phyloP scores from a whole-genome alignment of 2,113 vertebrate genomes.

The Leptodactylus fuscus region DNA sequence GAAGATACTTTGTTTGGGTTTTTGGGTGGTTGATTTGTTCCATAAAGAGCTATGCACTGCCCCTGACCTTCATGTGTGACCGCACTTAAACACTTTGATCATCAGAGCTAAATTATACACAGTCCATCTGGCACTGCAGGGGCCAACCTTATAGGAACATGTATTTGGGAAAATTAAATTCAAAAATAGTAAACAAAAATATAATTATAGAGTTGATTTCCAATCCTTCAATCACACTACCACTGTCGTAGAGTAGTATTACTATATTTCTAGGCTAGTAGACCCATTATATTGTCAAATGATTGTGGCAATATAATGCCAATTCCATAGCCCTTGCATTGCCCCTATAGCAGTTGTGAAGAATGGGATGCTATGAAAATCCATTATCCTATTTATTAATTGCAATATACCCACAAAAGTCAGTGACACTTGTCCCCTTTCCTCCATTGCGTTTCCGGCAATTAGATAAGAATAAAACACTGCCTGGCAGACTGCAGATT shows the following conservation, averaged over 20 bases:
- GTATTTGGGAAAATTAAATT: background rate
- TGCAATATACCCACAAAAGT: background rate
- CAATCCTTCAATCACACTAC: no score
- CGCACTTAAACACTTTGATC: conserved; percentile 6
- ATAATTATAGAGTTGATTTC: no score
- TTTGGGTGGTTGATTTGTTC: conserved; percentile 62
- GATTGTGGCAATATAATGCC: background rate
- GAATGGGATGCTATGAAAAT: no score
- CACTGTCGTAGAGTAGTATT: no score
- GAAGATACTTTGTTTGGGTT: conserved; percentile 29
- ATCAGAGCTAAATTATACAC: background rate
- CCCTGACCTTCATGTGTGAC: conserved; percentile 63
- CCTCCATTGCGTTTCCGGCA: background rate
- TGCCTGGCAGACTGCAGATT: background rate
- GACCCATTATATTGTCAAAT: background rate
- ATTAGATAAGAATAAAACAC: background rate
- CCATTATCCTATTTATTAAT: background rate
- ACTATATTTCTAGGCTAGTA: no score
- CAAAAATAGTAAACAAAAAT: no score
- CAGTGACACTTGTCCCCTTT: background rate
- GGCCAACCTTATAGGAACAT: background rate
- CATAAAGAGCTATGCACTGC: conserved; percentile 60
- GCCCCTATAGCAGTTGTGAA: no score
- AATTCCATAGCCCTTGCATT: background rate
- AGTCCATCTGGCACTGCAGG: background rate